Base-by-base conservation (phyloP, 2,888 invertebrate genomes). In the Spisula subtruncata region DNA sequence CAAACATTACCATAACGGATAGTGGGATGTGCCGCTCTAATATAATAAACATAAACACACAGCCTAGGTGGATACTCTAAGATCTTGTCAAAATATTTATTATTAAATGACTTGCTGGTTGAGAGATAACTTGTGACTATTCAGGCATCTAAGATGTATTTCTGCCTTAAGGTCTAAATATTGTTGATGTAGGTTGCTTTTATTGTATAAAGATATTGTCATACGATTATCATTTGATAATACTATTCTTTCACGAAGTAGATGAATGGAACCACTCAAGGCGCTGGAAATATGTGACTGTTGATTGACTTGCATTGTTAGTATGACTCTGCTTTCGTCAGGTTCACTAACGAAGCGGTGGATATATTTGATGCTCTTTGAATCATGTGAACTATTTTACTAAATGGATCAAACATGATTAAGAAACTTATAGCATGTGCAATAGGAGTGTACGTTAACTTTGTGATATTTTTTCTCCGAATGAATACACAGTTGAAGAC, bases 51-150 rank as follows among this genome's bases (percentile, higher is more conserved):
- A 35, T 16, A 75, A 18, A 75, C 35, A 35, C 18, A 66, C 35
- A 32, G 18, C 32, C 35, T 75, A 16, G 14, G 35, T 35, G 75
- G 16, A 14, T 35, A 29, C 71, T 25, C 25, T 60, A 6, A 25
- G 32, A 32, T 32, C 75, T 75, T 75, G 32, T 25, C 75, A 32
- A 75, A 66, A 66, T 66, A 66, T 66, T 66, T 66, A 66, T 60
- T n/a, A 60, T n/a, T 25, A 66, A 66, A 56, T 20, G 60, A 4
- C 10, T 10, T n/a, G 18, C 18, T 35, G 75, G 32, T 35, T 35
- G 35, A 75, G 18, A 25, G 0, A 75, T 1, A 16, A 0, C n/a
- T n/a, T 35, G 75, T 12, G 35, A 4, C 32, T 32, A 75, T 75
- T 32, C 32, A 75, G 12, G 32, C 35, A 75, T 25, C 32, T 10